A percentile compares a stretch with the other conserved stretches of the same genome.
Evolutionary conservation across 2,113 vertebrate genomes (phyloP).

Genomic region (Axis porcinus): DNA sequence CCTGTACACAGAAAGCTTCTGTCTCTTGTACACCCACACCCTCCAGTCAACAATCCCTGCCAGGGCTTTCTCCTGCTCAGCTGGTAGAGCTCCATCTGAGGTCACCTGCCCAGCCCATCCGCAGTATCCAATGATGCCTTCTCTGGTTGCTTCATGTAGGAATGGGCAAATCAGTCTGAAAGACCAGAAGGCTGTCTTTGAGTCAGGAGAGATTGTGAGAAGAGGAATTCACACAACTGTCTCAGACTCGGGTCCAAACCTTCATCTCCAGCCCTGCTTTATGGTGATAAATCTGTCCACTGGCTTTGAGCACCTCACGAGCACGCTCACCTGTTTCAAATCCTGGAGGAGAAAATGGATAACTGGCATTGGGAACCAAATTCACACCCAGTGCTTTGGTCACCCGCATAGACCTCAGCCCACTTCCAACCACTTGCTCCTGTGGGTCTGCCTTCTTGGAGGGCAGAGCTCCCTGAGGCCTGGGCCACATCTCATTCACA

Average conservation of each 20-base stretch:
- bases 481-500: not conserved
- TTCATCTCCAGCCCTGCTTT: not conserved
- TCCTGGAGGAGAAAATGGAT: not conserved
- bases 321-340: not conserved
- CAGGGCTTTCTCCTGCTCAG: not conserved
- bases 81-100: not conserved
- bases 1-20: not conserved
- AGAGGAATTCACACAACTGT: not conserved
- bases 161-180: no score
- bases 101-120: not conserved
- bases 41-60: not conserved
- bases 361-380: not conserved
- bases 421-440: not conserved
- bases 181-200: not conserved
- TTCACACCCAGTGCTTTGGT: rapidly evolving
- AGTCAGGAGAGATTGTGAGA: not conserved
- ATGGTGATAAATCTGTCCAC: not conserved
- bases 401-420: not conserved
- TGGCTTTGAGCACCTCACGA: not conserved
- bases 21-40: not conserved
- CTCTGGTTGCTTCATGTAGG: not conserved
- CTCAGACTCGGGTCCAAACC: not conserved
- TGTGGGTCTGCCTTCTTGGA: not conserved
- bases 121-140: rapidly evolving
- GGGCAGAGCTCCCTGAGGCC: not conserved